Evolutionary conservation across 2,888 invertebrate genomes (phyloP).

Genomic region (Drosophila anomalata): DNA sequence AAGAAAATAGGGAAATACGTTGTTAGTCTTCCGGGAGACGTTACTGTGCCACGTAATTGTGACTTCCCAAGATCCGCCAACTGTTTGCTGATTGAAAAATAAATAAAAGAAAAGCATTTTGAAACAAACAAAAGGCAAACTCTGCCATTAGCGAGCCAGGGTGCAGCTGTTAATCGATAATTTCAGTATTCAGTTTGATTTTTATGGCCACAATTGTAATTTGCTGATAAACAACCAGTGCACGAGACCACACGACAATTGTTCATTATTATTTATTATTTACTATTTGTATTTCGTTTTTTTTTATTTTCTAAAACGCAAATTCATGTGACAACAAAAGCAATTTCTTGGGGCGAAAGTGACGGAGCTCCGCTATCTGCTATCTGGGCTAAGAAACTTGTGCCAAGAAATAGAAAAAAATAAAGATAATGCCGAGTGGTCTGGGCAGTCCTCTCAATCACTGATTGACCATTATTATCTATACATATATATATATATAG

Average conservation of each 20-base stretch:
- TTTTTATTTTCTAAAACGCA: slow-evolving; percentile 33
- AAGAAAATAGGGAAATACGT: not conserved
- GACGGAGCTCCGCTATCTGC: not conserved
- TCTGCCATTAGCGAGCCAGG: not conserved
- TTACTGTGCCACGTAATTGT: not conserved
- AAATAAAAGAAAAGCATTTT: not conserved
- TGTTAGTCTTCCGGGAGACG: not conserved
- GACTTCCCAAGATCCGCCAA: not conserved
- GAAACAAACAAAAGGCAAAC: not conserved
- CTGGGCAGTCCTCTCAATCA: slow-evolving; percentile 12
- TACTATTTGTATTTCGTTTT: slow-evolving; percentile 2
- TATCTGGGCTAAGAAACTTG: slow-evolving; percentile 28
- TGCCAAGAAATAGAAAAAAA: not conserved
- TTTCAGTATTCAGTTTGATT: slow-evolving; percentile 4
- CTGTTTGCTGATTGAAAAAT: slow-evolving; percentile 9
- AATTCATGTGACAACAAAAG: slow-evolving; percentile 38
- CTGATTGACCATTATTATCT: slow-evolving; percentile 33
- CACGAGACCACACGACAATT: slow-evolving; percentile 1
- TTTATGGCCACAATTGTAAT: slow-evolving; percentile 24
- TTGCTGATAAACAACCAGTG: slow-evolving; percentile 19
- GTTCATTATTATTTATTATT: slow-evolving; percentile 14
- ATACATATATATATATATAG: not conserved
- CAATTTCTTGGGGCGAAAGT: slow-evolving; percentile 20
- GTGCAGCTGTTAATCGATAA: slow-evolving; percentile 1
- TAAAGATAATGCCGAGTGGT: slow-evolving; percentile 17